Conservation (phyloP, 1,140 invertebrate species). For the Mizuhopecten yessoensis region DNA sequence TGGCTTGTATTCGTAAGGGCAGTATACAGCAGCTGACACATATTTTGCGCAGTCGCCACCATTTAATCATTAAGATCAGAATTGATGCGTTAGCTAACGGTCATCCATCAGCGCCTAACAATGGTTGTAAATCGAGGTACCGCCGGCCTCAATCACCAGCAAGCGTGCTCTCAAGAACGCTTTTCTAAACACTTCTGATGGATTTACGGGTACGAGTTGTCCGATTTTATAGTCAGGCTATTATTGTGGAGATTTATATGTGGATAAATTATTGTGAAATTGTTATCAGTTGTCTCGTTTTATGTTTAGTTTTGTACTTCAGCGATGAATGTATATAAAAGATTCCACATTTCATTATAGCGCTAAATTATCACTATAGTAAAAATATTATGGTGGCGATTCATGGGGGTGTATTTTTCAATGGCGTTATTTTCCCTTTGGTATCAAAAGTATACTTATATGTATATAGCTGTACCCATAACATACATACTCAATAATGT, state of each 20-base stretch:
- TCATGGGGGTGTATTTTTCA: background rate
- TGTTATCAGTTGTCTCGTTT: background rate
- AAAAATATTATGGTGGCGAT: background rate
- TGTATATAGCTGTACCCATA: background rate
- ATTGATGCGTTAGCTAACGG: background rate
- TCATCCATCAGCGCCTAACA: background rate
- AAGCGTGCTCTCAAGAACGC: background rate
- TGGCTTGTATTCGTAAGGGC: background rate
- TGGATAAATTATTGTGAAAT: background rate
- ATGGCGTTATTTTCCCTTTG: background rate
- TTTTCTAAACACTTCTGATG: background rate
- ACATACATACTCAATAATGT: background rate
- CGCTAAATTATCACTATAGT: background rate
- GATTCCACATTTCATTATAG: background rate
- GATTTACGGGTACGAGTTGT: background rate
- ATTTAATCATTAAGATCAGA: background rate
- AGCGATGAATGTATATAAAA: background rate
- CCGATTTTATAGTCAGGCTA: slow-evolving; percentile 2
- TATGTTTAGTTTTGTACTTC: background rate
- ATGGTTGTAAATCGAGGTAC: slow-evolving; percentile 24
- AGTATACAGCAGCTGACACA: background rate
- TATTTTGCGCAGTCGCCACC: background rate
- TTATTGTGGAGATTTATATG: background rate
- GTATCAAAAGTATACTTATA: background rate
- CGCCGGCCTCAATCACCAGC: background rate